Base-by-base conservation (phyloP, 1,140 invertebrate species). In the Anastrepha ludens region DNA sequence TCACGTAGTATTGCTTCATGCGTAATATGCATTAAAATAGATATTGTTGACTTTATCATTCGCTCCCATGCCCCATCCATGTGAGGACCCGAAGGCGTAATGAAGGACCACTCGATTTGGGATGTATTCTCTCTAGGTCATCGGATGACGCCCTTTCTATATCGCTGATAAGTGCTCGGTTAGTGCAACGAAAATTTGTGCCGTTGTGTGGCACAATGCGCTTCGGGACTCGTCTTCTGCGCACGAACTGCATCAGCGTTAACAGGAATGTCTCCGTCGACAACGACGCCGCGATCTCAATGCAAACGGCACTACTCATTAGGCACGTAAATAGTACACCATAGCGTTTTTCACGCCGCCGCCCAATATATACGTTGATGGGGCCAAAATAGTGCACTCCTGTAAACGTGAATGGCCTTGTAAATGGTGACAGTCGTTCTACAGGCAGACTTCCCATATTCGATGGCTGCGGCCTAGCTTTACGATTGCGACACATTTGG, bases 41-140 rank as follows among this genome's bases (percentile, higher is more conserved):
- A 41, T 59, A 60, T 86, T 5, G 58, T 62, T 55, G 85, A 86
- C 9, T 50, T 50, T 62, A 86, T 58, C 17, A 86, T 58, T 13
- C 55, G 85, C 29, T 86, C 85, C 85, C 85, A 86, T 8, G 50
- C 44, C 20, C 17, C 85, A 4, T 39, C 86, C 62, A 87, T 87
- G 55, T 87, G 86, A 11, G 55, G 85, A 20, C 6, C 6, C 6
- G 50, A 6, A 58, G 85, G 55, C 29, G 29, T 15, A 8, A 58
- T 86, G 17, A 86, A 64, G 13, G n/a, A 47, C 60, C 59, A 65
- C 17, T 62, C 60, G 15, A n/a, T 62, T 78, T 78, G 7, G 4
- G 17, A 62, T n/a, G 60, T 13, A 1, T 62, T n/a, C 15, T 62
- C 60, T 62, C 17, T 62, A 62, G 8, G 60, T 62, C 60, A 15